Evolutionary conservation across 2,888 invertebrate species (phyloP).

Genomic region (Agrotis ipsilon): DNA sequence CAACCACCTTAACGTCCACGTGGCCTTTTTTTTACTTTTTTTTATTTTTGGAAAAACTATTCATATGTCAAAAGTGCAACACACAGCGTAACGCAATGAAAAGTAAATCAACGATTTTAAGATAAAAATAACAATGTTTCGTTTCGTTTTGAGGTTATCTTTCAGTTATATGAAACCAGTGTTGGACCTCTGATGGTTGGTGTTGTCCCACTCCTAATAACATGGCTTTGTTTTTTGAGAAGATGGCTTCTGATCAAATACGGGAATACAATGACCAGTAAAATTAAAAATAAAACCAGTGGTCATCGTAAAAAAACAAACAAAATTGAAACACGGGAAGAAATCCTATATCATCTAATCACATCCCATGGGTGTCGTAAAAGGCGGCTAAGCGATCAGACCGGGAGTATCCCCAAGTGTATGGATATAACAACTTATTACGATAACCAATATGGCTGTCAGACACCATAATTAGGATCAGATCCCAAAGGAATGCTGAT

Average conservation of each 20-base stretch:
- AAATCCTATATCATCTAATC: constrained; percentile 38
- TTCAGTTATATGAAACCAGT: too few relatives aligned
- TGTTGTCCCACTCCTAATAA: background rate
- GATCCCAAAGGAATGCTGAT: background rate
- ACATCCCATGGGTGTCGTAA: constrained; percentile 50
- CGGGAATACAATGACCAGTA: constrained; percentile 16
- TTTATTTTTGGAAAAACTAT: too few relatives aligned
- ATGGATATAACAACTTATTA: constrained; percentile 21
- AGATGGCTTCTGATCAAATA: background rate
- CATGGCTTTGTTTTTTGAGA: background rate
- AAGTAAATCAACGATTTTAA: too few relatives aligned
- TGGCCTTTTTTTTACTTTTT: too few relatives aligned
- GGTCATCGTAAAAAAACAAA: constrained; percentile 13
- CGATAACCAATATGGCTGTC: constrained; percentile 7
- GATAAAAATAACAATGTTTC: too few relatives aligned
- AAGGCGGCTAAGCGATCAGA: constrained; percentile 41
- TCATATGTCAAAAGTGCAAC: too few relatives aligned
- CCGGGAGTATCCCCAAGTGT: constrained; percentile 25
- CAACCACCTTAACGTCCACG: too few relatives aligned
- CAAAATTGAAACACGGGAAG: constrained; percentile 12
- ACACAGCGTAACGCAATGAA: too few relatives aligned
- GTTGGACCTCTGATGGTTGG: too few relatives aligned
- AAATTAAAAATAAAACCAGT: background rate
- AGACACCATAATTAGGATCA: constrained; percentile 24
- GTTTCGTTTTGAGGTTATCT: too few relatives aligned